A percentile compares a stretch with the other conserved stretches of the same genome.
These are phyloP conservation scores for Hippoglossus hippoglossus DNA, from an alignment of 2,797 vertebrate genomes.

Conservation along the genomic window DNA sequence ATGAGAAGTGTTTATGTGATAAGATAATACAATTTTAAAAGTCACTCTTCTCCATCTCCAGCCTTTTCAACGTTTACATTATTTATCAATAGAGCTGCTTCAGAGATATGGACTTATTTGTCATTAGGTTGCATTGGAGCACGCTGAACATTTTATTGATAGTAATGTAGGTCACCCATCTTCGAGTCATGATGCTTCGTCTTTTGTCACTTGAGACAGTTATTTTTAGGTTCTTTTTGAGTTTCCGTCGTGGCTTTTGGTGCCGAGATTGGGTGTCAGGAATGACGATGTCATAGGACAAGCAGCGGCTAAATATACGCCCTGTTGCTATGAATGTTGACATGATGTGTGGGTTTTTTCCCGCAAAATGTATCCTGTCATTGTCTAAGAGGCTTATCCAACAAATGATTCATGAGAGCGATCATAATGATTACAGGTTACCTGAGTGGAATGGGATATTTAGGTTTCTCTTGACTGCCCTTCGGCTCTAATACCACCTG, in stretches of 20 bases:
- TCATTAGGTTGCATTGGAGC: slow-evolving; percentile 15
- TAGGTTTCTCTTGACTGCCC: slow-evolving; percentile 1
- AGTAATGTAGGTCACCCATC: slow-evolving; percentile 73
- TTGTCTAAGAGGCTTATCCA: slow-evolving; percentile 4
- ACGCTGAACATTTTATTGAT: slow-evolving; percentile 53
- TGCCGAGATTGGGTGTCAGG: slow-evolving; percentile 83
- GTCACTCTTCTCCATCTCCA: neutral
- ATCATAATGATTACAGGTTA: neutral
- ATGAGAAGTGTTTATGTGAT: neutral
- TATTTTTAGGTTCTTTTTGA: slow-evolving; percentile 86
- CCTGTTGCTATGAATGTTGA: slow-evolving; percentile 83
- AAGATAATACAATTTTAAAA: neutral
- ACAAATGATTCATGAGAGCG: neutral
- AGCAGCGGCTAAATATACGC: slow-evolving; percentile 82
- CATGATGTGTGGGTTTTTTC: slow-evolving; percentile 47
- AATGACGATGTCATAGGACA: slow-evolving; percentile 77
- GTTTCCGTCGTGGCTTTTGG: slow-evolving; percentile 79
- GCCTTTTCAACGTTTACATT: slow-evolving; percentile 6
- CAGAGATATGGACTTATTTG: neutral
- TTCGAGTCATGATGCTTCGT: slow-evolving; percentile 71
- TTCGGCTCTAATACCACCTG: neutral
- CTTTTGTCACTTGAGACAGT: slow-evolving; percentile 87
- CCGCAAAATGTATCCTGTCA: slow-evolving; percentile 36
- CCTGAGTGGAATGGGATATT: neutral
- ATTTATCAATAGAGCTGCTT: neutral